Base-by-base conservation (phyloP, 2,797 vertebrate species). In the Rousettus madagascariensis region DNA sequence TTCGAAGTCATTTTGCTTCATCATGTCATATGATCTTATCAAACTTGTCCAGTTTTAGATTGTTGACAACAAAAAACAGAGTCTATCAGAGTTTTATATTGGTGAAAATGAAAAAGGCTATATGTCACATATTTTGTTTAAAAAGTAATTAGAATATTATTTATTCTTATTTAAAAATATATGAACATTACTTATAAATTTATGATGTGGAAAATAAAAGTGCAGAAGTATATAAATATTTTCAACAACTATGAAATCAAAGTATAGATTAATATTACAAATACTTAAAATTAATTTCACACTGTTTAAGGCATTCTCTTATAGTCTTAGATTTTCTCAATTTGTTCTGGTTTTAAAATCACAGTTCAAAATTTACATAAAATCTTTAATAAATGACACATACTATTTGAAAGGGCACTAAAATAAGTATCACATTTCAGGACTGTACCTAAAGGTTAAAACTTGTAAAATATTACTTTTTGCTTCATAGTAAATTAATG, bases 1-100 rank as follows among this genome's bases (percentile, higher is more conserved):
- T 93, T 75, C 95, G 88, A 97, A 94, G 94, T 77, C 33, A 85
- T 57, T 87, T 59, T 86, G 69, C 89, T 95, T 82, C 49, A 95
- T n/a, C 43, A 59, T 84, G 78, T 69, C 66, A 90, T 5, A 89
- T 68, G 8, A 68, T 96, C 57, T 95, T 84, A 92, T 68, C 41
- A 95, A 90, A 94, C 30, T 26, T 85, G 59, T 61, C 63, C 3
- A 77, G 55, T 94, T 28, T 95, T 63, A 82, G 33, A 55, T 22
- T 71, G 61, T 10, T 93, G 80, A 89, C 51, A 85, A 61, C 55
- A 55, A 80, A 94, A 82, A 51, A 53, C 30, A 72, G 26, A 3
- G 13, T 79, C 72, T 91, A n/a, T 19, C 28, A 24, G 20, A 87
- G 55, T 66, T 41, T 94, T 57, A 65, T 87, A 90, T 24, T 69